phyloP scores from a whole-genome alignment of 2,888 invertebrate species.

The Axea sp. region DNA sequence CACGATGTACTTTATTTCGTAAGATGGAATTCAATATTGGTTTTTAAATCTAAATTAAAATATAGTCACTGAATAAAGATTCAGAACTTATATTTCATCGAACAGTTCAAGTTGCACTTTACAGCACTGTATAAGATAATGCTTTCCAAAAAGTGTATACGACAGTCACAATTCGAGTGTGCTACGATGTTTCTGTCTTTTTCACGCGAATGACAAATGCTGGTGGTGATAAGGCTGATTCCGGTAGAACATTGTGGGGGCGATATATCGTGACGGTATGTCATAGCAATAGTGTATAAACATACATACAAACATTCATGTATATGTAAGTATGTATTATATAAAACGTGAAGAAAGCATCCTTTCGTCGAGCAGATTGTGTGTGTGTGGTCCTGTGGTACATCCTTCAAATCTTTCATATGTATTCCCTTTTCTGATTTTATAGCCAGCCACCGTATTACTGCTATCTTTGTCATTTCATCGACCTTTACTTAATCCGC shows the following conservation, averaged over 20 bases:
- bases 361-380: conserved; percentile 45
- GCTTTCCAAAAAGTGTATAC: conserved; percentile 12
- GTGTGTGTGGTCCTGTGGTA: conserved; percentile 57
- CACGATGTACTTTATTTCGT: too few species aligned
- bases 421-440: conserved; percentile 29
- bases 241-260: conserved; percentile 58
- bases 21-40: too few species aligned
- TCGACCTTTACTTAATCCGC: conserved; percentile 4
- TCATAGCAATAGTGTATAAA: conserved; percentile 60
- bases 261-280: conserved; percentile 43
- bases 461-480: conserved; percentile 17
- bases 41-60: too few species aligned
- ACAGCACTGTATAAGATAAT: conserved; percentile 6
- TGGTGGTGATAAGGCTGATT: conserved; percentile 55
- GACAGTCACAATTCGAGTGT: conserved; percentile 14
- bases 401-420: conserved; percentile 50
- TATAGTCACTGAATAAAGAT: too few species aligned
- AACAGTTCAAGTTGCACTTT: conserved; percentile 19
- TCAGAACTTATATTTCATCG: not conserved
- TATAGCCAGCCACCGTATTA: conserved; percentile 52
- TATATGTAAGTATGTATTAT: too few species aligned
- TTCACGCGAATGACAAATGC: conserved; percentile 58
- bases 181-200: conserved; percentile 17
- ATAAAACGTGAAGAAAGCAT: conserved; percentile 41
- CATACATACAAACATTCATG: too few species aligned